Evolutionary conservation across 2,888 invertebrate genomes (phyloP), one percentile per base, ranked within the genome.

Genomic region (Halictus quadricinctus): DNA sequence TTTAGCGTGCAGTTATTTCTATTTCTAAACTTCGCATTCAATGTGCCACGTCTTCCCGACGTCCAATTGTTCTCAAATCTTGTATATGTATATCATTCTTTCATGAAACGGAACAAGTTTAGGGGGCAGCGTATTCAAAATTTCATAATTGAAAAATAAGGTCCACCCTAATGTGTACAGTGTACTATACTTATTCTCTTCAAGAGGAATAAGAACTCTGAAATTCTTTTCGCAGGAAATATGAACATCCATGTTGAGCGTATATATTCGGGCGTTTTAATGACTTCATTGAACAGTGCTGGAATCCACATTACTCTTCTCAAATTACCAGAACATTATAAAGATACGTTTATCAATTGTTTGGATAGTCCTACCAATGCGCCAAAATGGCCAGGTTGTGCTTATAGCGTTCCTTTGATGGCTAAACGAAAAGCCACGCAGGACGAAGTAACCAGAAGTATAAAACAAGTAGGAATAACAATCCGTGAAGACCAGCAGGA

Each of bases 241-340:
- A 90, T 89, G 87, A 87, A 89, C 15, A 87, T 94, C 7, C 75
- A 87, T 66, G 89, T 92, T n/a, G 25, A 92, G 18, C 92, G 94
- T 29, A 90, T 93, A 8, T 94, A 94, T 78, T 87, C 91, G 3
- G 96, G 96, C 10, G 91, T 95, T 8, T 95, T 97, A 86, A 96
- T 97, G 95, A 97, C 98, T 0, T 97, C 98, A 0, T 93, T 98
- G 72, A 97, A 98, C 91, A 97, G 97, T 96, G 96, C 96, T 79
- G 98, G 98, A 12, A 95, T 98, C 89, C 97, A 97, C 88, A 95
- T 98, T 46, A 97, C 97, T 21, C 89, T 98, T 29, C 91, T 97
- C 15, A 96, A 96, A 88, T 92, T 96, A 15, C 95, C 94, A 18
- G 94, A 95, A 79, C 91, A 93, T 2, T 84, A 92, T 8, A 90